phyloP scores from a whole-genome alignment of 1,140 invertebrate genomes.

The Myzus persicae region DNA sequence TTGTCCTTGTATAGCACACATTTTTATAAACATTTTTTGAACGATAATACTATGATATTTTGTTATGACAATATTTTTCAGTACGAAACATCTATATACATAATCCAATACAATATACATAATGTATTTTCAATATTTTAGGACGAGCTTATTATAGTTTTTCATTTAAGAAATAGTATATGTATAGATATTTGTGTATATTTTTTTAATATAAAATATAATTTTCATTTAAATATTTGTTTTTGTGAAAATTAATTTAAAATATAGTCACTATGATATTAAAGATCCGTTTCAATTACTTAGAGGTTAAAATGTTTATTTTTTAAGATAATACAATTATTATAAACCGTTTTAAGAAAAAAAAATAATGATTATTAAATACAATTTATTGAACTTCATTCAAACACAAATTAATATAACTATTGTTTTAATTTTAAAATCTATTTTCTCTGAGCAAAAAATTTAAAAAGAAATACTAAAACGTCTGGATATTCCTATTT shows the following conservation, averaged over 20 bases:
- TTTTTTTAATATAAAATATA: neutral
- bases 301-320: neutral
- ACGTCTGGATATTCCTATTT: neutral
- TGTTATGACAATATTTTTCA: neutral
- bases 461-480: neutral
- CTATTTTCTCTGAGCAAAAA: neutral
- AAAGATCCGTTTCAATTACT: neutral
- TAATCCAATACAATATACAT: neutral
- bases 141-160: neutral
- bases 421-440: neutral
- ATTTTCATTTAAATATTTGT: too few relatives aligned
- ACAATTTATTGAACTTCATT: too few relatives aligned
- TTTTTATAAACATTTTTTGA: neutral
- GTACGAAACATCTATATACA: neutral
- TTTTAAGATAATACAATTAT: neutral
- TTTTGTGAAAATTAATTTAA: neutral
- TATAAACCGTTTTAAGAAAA: neutral
- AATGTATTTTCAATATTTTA: conserved; percentile 7
- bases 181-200: neutral
- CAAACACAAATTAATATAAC: neutral
- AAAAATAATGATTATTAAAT: neutral
- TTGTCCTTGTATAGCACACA: neutral
- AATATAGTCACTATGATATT: neutral
- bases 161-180: neutral
- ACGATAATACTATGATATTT: too few relatives aligned